phyloP scores from a whole-genome alignment of 2,113 vertebrate genomes.

The Lethenteron camtschaticum region DNA sequence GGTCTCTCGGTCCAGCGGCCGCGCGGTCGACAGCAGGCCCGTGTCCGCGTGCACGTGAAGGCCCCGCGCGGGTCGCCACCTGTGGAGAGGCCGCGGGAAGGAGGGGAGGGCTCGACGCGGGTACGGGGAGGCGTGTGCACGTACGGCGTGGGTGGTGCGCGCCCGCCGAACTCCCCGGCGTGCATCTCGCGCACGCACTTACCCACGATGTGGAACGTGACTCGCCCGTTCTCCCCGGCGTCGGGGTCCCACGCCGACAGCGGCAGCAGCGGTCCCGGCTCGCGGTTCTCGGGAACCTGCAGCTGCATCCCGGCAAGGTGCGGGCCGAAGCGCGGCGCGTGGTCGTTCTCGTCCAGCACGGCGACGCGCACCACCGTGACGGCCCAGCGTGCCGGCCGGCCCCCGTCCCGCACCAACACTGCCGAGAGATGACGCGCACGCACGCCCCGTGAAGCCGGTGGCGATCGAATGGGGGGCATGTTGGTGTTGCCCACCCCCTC shows the following conservation, averaged over 20 bases:
- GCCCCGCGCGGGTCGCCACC: conserved; percentile 52
- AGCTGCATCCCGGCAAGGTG: conserved; percentile 63
- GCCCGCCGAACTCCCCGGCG: conserved; percentile 43
- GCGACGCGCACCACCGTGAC: conserved; percentile 48
- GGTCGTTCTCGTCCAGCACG: conserved; percentile 70
- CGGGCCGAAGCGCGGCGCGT: conserved; percentile 49
- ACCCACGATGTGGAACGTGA: conserved; percentile 59
- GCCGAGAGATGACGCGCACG: no score
- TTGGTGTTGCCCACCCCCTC: no score
- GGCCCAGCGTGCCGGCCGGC: conserved; percentile 28
- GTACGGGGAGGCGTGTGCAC: background rate
- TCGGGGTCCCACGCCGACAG: conserved; percentile 62
- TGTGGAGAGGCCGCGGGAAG: conserved; percentile 13
- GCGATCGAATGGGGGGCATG: no score
- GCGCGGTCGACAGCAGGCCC: conserved; percentile 38
- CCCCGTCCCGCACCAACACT: conserved; percentile 11
- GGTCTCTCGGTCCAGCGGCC: conserved; percentile 42
- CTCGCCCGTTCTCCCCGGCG: conserved; percentile 36
- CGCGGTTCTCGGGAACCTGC: conserved; percentile 42
- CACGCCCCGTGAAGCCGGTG: no score
- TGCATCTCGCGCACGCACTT: background rate
- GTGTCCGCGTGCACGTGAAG: conserved; percentile 44
- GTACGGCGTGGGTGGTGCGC: conserved; percentile 56
- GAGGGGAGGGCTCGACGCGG: background rate
- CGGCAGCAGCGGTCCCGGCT: conserved; percentile 31